A percentile compares a stretch with the other conserved stretches of the same genome.
These are phyloP conservation scores for Lysandra bellargus DNA, from an alignment of 2,888 invertebrate species.

Conservation along the genomic window DNA sequence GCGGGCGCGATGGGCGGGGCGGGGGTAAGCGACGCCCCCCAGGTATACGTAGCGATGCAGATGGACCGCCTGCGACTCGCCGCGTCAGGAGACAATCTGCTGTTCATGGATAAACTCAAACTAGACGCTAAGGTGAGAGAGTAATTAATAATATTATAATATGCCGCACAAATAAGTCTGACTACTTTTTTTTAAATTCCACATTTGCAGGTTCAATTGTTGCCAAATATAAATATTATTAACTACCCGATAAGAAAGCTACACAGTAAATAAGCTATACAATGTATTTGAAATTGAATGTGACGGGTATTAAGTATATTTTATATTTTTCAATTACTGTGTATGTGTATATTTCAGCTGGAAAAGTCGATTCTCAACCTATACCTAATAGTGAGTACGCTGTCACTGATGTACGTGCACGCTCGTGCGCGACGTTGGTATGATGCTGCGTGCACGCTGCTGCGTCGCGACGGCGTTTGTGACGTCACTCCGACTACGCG, in stretches of 20 bases:
- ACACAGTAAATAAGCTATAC: too few species aligned
- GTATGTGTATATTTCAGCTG: constrained; percentile 56
- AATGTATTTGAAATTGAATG: too few species aligned
- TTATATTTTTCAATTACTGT: background rate
- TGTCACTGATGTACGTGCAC: constrained; percentile 83
- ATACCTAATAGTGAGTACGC: constrained; percentile 84
- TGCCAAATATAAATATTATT: too few species aligned
- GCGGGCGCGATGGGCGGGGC: constrained; percentile 60
- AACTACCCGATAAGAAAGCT: too few species aligned
- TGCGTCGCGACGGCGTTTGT: constrained; percentile 39
- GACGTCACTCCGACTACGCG: background rate
- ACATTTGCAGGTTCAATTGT: too few species aligned
- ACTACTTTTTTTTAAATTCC: too few species aligned
- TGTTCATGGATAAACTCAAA: constrained; percentile 70
- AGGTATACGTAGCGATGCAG: constrained; percentile 83
- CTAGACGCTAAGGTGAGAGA: constrained; percentile 83
- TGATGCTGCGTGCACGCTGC: constrained; percentile 49
- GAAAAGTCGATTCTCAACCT: constrained; percentile 84
- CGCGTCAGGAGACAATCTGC: constrained; percentile 77
- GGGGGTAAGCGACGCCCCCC: constrained; percentile 65
- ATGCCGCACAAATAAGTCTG: too few species aligned
- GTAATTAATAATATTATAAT: background rate
- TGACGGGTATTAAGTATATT: too few species aligned
- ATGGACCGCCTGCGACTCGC: constrained; percentile 83
- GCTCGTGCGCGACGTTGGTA: constrained; percentile 63